Conservation (phyloP, 2,797 vertebrate genomes). For the Notoglanidium macrostoma region DNA sequence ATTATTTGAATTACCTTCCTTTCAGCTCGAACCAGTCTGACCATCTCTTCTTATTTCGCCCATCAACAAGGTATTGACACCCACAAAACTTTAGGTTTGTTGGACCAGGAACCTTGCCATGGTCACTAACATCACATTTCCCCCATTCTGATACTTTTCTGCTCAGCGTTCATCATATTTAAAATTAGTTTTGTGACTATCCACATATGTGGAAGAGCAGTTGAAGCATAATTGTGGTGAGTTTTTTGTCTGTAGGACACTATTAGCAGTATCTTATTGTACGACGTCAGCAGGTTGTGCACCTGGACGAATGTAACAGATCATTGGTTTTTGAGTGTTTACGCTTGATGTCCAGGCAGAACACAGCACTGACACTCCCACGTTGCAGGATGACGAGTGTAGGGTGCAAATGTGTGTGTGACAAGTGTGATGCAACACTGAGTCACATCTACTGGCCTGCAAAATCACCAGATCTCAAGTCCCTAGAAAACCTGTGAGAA, state of each 20-base stretch:
- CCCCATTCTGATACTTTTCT: no score
- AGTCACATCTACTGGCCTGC: conserved; percentile 1
- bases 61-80: background rate
- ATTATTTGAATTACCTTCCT: background rate
- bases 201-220: background rate
- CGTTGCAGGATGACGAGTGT: background rate
- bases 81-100: no score
- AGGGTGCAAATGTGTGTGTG: background rate
- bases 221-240: background rate
- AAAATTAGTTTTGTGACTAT: background rate
- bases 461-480: background rate
- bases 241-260: background rate
- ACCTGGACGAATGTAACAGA: background rate
- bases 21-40: background rate
- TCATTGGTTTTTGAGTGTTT: background rate
- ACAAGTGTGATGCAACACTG: background rate
- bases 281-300: background rate
- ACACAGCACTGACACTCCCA: background rate
- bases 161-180: background rate
- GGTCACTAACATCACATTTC: background rate
- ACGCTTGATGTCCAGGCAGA: background rate
- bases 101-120: background rate
- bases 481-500: background rate
- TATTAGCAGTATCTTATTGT: background rate
- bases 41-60: background rate